Conservation (phyloP, 1,140 invertebrate species). For the Metopolophium dirhodum region DNA sequence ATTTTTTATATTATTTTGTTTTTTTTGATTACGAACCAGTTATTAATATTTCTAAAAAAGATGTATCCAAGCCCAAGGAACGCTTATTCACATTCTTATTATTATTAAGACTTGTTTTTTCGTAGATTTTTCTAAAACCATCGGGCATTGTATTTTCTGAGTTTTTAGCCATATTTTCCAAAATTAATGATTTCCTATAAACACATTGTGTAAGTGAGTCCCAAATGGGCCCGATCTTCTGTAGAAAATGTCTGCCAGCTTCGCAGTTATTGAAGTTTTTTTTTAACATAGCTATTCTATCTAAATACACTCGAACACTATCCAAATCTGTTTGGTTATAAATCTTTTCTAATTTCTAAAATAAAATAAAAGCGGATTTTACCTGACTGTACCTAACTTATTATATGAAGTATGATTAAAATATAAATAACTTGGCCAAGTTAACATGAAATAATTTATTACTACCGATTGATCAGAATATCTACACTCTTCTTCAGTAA, state of each 20-base stretch:
- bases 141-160: neutral
- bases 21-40: neutral
- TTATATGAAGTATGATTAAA: neutral
- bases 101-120: neutral
- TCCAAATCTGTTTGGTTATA: neutral
- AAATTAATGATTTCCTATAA: neutral
- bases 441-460: neutral
- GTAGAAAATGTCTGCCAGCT: neutral
- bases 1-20: neutral
- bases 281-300: neutral
- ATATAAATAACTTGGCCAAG: neutral
- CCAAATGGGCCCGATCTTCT: neutral
- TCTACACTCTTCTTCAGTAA: neutral
- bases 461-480: neutral
- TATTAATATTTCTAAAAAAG: neutral
- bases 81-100: neutral
- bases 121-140: neutral
- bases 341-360: conserved; percentile 1
- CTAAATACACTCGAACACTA: neutral
- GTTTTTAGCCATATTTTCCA: neutral
- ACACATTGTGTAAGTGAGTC: conserved; percentile 22
- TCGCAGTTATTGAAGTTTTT: neutral
- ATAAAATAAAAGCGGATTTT: neutral
- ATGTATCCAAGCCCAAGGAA: neutral
- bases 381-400: neutral